Base-by-base conservation (phyloP, 1,140 invertebrate genomes). In the Dolichoris vasculosae region DNA sequence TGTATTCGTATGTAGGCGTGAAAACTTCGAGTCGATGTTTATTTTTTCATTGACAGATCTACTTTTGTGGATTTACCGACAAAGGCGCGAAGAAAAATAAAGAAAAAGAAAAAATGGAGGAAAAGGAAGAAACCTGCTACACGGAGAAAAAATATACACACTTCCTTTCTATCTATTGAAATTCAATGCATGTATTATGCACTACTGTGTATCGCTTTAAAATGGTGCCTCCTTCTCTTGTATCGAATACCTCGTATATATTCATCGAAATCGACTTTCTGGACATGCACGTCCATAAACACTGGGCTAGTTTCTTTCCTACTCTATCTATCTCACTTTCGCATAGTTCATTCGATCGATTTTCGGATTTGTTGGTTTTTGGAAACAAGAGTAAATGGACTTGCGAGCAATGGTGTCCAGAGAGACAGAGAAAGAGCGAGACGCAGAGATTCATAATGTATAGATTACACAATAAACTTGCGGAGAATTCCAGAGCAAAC, bases 401-500 rank as follows among this genome's bases (percentile, higher is more conserved):
- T 38, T 23, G 40, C n/a, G 26, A 75, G n/a, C n/a, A 75, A 6
- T 3, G 23, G 38, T 20, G 35, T 11, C 38, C 23, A 71, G 32
- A n/a, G 46, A 59, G 32, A 67, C 9, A 81, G 63, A 48, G 17
- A 81, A 32, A 69, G 43, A 48, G 35, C 48, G 64, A 69, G 67
- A 38, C 23, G 20, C 43, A 46, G 51, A 3, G 76, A 78, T 32
- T 13, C 13, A 69, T 69, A 69, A 69, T 20, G 26, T 23, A 69
- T 48, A 64, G 63, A 81, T 81, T 67, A 64, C 78, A 64, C 55
- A 20, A 59, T 46, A 80, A 46, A 80, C 78, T 38, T 51, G 51
- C 13, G 15, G 32, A 17, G 46, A 46, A n/a, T 76, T 48, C 32
- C 0, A 20, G 11, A 78, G 51, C 32, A 17, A 32, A 26, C 35